Percentiles rank a stretch among this genome's conserved stretches.
These are phyloP conservation scores for Biston stratarius DNA, from an alignment of 2,888 invertebrate genomes.

Conservation along the genomic window DNA sequence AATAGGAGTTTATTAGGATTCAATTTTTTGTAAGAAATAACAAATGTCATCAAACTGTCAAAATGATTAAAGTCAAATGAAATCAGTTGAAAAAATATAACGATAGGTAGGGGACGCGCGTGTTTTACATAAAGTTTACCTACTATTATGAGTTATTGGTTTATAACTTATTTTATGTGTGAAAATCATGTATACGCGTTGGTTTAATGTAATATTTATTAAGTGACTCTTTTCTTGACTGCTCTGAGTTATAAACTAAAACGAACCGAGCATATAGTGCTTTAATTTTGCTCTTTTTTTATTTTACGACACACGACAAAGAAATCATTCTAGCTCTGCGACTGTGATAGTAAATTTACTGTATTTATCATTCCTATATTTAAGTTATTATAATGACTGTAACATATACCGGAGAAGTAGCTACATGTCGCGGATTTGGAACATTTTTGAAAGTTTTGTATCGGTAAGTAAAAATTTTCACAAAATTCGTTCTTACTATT, in stretches of 20 bases:
- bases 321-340: conserved; percentile 5
- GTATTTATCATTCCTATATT: neutral
- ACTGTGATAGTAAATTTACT: conserved; percentile 16
- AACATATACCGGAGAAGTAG: conserved; percentile 94
- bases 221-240: neutral
- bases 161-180: neutral
- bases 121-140: neutral
- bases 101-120: neutral
- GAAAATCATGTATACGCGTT: neutral
- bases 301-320: conserved; percentile 16
- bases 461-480: conserved; percentile 85
- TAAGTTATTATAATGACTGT: conserved; percentile 89
- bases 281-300: conserved; percentile 23
- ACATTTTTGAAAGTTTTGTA: conserved; percentile 94
- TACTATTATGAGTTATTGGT: neutral
- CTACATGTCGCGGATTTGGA: conserved; percentile 94
- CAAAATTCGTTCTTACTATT: too few relatives aligned
- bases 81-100: too few relatives aligned
- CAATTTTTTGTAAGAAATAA: too few relatives aligned
- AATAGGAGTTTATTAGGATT: too few relatives aligned
- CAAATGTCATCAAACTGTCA: too few relatives aligned
- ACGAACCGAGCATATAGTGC: conserved; percentile 9
- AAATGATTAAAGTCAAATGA: too few relatives aligned
- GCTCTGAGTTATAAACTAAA: conserved; percentile 1
- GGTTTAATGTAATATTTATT: neutral